Percentiles rank a stretch among this genome's conserved stretches.
phyloP scores from a whole-genome alignment of 2,888 invertebrate genomes.

The Harpalus rubripes region DNA sequence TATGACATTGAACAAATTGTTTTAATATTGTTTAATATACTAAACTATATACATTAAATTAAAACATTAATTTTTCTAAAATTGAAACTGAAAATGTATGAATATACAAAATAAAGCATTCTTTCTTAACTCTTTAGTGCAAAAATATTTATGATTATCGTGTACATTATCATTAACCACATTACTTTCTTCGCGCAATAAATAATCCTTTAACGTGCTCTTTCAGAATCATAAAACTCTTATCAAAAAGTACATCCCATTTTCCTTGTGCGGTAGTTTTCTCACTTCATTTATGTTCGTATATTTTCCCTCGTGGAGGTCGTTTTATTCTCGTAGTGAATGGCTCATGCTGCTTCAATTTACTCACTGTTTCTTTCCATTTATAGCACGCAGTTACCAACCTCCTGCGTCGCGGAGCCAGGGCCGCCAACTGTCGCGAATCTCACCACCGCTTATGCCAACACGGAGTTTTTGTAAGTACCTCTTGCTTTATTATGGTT shows the following conservation, averaged over 20 bases:
- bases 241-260: conserved; percentile 6
- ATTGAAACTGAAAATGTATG: too few relatives aligned
- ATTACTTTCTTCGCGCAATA: too few relatives aligned
- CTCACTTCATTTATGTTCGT: conserved; percentile 5
- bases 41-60: too few relatives aligned
- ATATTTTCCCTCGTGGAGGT: conserved; percentile 6
- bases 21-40: too few relatives aligned
- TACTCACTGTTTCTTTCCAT: conserved; percentile 36
- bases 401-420: background rate
- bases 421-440: background rate
- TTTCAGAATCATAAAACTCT: too few relatives aligned
- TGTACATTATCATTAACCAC: too few relatives aligned
- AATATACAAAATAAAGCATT: too few relatives aligned
- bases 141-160: too few relatives aligned
- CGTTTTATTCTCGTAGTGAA: conserved; percentile 5
- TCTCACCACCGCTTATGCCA: background rate
- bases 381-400: background rate
- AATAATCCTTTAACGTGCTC: too few relatives aligned
- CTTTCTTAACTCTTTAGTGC: too few relatives aligned
- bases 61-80: too few relatives aligned
- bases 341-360: conserved; percentile 28
- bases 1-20: too few relatives aligned
- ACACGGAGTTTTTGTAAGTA: background rate
- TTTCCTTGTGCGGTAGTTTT: background rate
- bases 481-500: conserved; percentile 30